Base-by-base conservation (phyloP, 2,797 vertebrate genomes). In the Galaxias olidus region DNA sequence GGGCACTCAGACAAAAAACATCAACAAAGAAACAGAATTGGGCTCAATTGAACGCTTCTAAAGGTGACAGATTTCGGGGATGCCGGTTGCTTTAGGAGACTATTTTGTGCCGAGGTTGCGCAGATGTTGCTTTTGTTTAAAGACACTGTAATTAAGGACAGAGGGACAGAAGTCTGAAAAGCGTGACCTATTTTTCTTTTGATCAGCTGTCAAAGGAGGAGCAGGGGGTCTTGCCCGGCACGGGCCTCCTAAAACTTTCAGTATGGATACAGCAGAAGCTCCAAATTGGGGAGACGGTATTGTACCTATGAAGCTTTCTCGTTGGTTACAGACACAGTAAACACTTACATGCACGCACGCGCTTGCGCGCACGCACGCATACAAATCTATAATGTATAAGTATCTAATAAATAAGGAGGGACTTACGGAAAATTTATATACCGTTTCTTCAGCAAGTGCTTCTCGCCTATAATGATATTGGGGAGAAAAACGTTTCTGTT, bases 121-220 rank as follows among this genome's bases (percentile, higher is more conserved):
- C 95, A 95, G 94, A 94, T 95, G 95, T 92, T 93, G 89, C 93
- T 92, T 91, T 96, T 96, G 95, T 95, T 93, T 94, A 93, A 93
- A 92, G 88, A 90, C 91, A 89, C 91, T 92, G 94, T 93, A 94
- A 95, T 94, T 95, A 95, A 94, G 91, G 87, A 89, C 84, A 86
- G 91, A 89, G 87, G 91, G 87, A 90, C 90, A 86, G 86, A 88
- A 89, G 90, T 91, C 91, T 91, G 90, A 93, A 92, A 94, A 94
- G 94, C 93, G 89, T 94, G 94, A 93, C 90, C 94, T 92, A 92
- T 93, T 94, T 94, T 89, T 86, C 92, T 93, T 91, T 95, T 95
- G 93, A 94, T 95, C 93, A 92, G 91, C 92, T 92, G 93, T 93
- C 94, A 93, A 87, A 90, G 83, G 88, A 90, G 80, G 86, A 86